Evolutionary conservation across 1,140 invertebrate genomes (phyloP), one percentile per base, ranked within the genome.

Genomic region (Telenomus remus): DNA sequence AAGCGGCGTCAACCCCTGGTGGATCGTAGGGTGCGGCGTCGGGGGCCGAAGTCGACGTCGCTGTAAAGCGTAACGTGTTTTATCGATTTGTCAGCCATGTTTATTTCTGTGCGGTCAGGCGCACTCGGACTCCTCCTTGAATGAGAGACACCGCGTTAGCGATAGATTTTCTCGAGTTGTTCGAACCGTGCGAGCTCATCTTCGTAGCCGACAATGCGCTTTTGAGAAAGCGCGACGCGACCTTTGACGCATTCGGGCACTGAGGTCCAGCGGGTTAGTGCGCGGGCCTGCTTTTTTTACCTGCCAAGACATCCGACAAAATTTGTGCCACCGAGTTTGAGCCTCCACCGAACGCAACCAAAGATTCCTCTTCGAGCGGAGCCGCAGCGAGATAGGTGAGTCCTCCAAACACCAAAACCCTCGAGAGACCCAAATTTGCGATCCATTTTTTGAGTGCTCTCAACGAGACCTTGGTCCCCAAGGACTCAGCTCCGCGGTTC

Each of bases 71-170:
- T 84, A 85, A 83, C 80, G 83, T 80, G 84, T 85, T 84, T 84
- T 87, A 87, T 86, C 85, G 85, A 86, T 86, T 80, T 75, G 72
- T 76, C 81, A 73, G 80, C 85, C 85, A 86, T 87, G 74, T 85
- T 86, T 65, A 68, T 68, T 66, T 78, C 65, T 66, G 66, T 79
- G 66, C 76, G 81, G 79, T 86, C 85, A 85, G 83, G 86, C 85
- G 86, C 86, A 86, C 80, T 85, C 68, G 75, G 53, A 54, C 78
- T 73, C 79, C 69, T 70, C 69, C 79, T 78, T 51, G 75, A 77
- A 77, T 71, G 63, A 77, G 70, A 73, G 69, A 82, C 73, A 74
- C 78, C 76, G 79, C 80, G 78, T 76, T 78, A 77, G 76, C 77
- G 80, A 84, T 82, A 83, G 81, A 80, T 83, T 82, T 84, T 80